Base-by-base conservation (phyloP, 2,113 vertebrate genomes). In the Laticauda laticaudata region DNA sequence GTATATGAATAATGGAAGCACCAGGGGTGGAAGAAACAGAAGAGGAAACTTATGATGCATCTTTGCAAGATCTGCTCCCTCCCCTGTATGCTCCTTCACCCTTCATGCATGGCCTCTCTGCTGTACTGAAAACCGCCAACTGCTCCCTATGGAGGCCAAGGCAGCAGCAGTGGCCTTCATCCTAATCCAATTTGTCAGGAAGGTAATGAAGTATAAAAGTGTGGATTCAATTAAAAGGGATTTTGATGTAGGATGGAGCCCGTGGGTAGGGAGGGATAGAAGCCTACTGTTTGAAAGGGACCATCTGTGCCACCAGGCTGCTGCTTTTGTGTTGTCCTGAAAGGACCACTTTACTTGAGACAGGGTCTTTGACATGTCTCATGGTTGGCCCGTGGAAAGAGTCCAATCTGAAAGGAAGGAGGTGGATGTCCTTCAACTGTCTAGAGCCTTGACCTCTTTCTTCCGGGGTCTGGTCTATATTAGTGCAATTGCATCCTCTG, bases 181-280 rank as follows among this genome's bases (percentile, higher is more conserved):
- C 88, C 90, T 97, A 96, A 97, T 95, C 97, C 96, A 96, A 97
- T 97, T 96, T 97, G 96, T 97, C 96, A 98, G 94, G 86, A 97
- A 96, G 97, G 96, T 97, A 98, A 97, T 97, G 97, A 98, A 96
- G 97, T 98, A 97, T 97, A 96, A 97, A 98, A 96, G 97, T 95
- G 96, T 90, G 96, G 96, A 97, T 97, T 97, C 96, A 97, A 95
- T 97, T 96, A 96, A 95, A 94, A 93, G 94, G 94, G 96, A 95
- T 93, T 91, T 97, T 92, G 96, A 94, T 95, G 96, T 96, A 95
- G 95, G 96, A 95, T 95, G 94, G 95, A 96, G 95, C 94, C 96
- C 92, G 90, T 95, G 94, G 91, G 94, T 96, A 97, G 96, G 92
- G 93, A 95, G 95, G 94, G 96, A 96, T 93, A 94, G 95, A 93